Base-by-base conservation (phyloP, 2,888 invertebrate species). In the Gibbula magus region DNA sequence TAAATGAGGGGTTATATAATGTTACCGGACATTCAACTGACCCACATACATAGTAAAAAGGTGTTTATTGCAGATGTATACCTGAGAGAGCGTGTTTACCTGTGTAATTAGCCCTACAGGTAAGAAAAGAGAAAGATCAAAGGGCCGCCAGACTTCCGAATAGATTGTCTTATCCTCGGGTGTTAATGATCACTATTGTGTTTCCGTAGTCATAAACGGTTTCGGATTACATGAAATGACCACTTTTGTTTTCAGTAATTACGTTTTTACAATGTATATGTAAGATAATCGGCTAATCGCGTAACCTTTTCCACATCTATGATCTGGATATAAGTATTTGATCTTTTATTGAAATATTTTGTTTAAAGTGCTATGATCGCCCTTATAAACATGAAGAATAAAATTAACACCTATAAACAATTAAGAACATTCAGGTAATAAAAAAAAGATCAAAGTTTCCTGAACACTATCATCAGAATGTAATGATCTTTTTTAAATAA, bases 41-140 rank as follows among this genome's bases (percentile, higher is more conserved):
- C 61, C 61, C 25, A 16, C 29, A 25, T 61, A 25, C 61, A 20
- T 16, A 29, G 25, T 61, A 13, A 22, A 18, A 29, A 29, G 29
- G 61, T 61, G 61, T 61, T 22, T 61, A 61, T 25, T 61, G 25
- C 61, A 61, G 61, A 61, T 61, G 61, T 61, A 29, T 61, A 61
- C 29, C 29, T 61, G 61, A 29, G 61, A 61, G 61, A 61, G 16
- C 25, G 61, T 61, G 61, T 61, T 61, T 61, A 25, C 61, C 25
- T 25, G 25, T 16, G 16, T 61, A 61, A 61, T 61, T 61, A 61
- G 61, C 61, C 45, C 61, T 61, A 25, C 61, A 61, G 61, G 61
- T 61, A 61, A 29, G 29, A 29, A 13, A 16, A 61, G 29, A 61
- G 29, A 29, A 10, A 16, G 61, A 61, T 61, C 61, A 61, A 61